Conservation (phyloP, 2,797 vertebrate genomes). For the Peromyscus attwateri region DNA sequence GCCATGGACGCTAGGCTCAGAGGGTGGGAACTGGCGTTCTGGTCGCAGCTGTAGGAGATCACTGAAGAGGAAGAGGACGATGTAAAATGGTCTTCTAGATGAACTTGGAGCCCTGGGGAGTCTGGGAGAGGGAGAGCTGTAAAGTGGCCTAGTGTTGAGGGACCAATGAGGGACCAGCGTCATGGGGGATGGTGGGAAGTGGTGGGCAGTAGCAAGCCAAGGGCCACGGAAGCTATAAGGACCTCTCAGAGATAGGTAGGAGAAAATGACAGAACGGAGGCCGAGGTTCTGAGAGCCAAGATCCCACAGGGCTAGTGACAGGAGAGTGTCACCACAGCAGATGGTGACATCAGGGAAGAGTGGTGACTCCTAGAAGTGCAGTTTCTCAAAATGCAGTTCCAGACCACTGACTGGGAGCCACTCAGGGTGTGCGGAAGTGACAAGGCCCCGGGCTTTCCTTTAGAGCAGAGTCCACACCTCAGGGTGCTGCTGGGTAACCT, state of each 20-base stretch:
- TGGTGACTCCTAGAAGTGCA: neutral
- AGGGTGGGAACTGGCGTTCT: neutral
- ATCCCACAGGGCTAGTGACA: neutral
- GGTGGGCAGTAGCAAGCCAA: neutral
- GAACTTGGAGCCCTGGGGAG: neutral
- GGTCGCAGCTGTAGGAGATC: neutral
- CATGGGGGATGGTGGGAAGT: neutral
- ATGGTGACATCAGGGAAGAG: neutral
- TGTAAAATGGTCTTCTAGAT: neutral
- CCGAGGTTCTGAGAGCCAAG: neutral
- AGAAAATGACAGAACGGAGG: neutral
- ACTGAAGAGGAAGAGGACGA: neutral
- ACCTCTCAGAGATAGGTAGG: neutral
- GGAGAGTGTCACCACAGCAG: neutral
- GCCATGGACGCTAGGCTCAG: neutral
- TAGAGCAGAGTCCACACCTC: neutral
- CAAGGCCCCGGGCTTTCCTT: neutral
- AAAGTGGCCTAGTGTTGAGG: neutral
- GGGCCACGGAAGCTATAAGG: neutral
- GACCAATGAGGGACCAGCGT: neutral
- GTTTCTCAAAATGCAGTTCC: neutral
- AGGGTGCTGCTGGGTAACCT: fast-evolving
- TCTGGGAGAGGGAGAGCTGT: neutral
- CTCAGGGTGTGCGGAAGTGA: fast-evolving
- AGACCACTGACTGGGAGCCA: neutral